A percentile compares a stretch with the other conserved stretches of the same genome.
Evolutionary conservation across 2,113 vertebrate genomes (phyloP).

Genomic region (Girardinichthys multiradiatus): DNA sequence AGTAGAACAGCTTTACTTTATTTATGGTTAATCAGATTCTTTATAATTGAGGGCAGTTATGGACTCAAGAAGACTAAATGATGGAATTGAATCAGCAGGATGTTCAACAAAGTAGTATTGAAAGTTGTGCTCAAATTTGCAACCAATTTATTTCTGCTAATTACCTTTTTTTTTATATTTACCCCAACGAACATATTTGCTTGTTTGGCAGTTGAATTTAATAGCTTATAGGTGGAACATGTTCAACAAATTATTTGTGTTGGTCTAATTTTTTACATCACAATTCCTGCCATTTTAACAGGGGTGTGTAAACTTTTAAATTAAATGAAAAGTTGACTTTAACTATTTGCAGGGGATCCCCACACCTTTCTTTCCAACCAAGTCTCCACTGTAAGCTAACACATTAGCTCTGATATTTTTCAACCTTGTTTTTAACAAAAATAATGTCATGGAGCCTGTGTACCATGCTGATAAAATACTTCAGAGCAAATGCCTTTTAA

Average conservation of each 20-base stretch:
- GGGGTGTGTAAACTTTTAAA: not conserved
- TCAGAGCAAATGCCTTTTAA: not conserved
- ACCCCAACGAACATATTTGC: too few species aligned
- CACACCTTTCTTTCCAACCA: not conserved
- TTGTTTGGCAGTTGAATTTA: not conserved
- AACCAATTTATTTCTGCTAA: too few species aligned
- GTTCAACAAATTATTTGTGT: not conserved
- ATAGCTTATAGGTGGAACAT: not conserved
- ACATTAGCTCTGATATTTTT: not conserved
- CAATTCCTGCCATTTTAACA: not conserved
- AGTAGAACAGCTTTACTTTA: too few species aligned
- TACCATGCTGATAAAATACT: constrained; percentile 13
- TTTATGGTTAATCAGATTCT: too few species aligned
- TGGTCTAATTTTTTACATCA: not conserved
- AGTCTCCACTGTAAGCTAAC: not conserved
- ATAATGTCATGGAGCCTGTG: too few species aligned
- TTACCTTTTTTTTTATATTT: too few species aligned
- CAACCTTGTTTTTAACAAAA: not conserved
- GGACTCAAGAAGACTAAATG: too few species aligned
- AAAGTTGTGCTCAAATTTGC: too few species aligned
- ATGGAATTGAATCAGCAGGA: too few species aligned
- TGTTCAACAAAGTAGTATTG: too few species aligned
- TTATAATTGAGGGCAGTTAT: too few species aligned
- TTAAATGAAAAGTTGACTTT: not conserved
- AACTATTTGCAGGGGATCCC: not conserved